Conservation (phyloP, 2,113 vertebrate species). For the Benitochromis conjunctus region DNA sequence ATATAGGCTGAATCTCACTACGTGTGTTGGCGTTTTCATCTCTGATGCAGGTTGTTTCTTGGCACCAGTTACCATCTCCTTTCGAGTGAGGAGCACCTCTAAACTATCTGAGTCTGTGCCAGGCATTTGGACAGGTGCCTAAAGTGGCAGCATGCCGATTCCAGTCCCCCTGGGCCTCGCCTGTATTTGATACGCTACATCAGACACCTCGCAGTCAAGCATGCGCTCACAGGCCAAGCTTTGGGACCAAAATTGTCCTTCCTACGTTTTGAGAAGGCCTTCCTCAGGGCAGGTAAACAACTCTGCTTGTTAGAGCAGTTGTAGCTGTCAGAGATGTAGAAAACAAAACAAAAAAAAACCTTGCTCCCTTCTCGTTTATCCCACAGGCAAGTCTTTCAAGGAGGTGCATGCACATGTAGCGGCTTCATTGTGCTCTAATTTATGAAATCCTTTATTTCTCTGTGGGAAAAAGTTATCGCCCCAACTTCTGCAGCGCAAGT, state of each 20-base stretch:
- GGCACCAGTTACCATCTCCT: conserved; percentile 10
- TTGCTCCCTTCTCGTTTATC: conserved; percentile 7
- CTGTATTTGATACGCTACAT: conserved; percentile 57
- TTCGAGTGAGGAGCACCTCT: conserved; percentile 31
- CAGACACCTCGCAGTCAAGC: conserved; percentile 29
- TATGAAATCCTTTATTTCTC: conserved; percentile 46
- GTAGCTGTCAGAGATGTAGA: conserved; percentile 25
- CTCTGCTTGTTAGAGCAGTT: conserved; percentile 57
- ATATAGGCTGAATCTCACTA: conserved; percentile 5
- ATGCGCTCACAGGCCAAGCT: conserved; percentile 20
- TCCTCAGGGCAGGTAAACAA: conserved; percentile 61
- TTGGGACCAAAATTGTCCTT: conserved; percentile 33
- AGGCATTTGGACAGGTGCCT: conserved; percentile 58
- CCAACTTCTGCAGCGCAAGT: conserved; percentile 35
- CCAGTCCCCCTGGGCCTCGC: conserved; percentile 20
- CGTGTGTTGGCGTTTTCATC: conserved; percentile 13
- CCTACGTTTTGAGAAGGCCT: conserved; percentile 27
- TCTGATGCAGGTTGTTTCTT: conserved; percentile 40
- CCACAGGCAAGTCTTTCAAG: conserved; percentile 43
- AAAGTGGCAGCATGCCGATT: conserved; percentile 42
- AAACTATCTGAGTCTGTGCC: conserved; percentile 48
- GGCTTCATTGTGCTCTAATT: conserved; percentile 44
- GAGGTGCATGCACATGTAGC: not conserved
- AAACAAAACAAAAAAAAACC: conserved; percentile 14
- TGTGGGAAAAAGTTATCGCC: conserved; percentile 42